phyloP scores from a whole-genome alignment of 37 sponge, comb jelly and placozoan species.

The Mnemiopsis leidyi region DNA sequence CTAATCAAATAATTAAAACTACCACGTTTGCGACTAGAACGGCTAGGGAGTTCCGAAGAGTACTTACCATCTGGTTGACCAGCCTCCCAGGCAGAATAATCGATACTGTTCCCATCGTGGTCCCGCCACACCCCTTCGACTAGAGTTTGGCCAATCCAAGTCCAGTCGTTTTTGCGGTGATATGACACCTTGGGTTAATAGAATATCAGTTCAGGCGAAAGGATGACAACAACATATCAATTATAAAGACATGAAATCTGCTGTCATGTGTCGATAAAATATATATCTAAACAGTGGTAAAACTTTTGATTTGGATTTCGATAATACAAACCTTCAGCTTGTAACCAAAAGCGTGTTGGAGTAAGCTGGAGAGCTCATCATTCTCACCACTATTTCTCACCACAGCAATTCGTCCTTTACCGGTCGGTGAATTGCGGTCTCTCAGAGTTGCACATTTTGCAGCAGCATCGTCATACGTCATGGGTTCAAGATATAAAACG shows the following conservation, averaged over 20 bases:
- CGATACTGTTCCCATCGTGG: neutral
- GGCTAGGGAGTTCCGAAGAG: too few species aligned
- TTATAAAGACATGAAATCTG: too few species aligned
- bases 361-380: neutral
- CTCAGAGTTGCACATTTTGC: neutral
- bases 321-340: neutral
- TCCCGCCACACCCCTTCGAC: neutral
- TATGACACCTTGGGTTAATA: slow-evolving; percentile 5
- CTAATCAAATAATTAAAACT: too few species aligned
- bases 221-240: too few species aligned
- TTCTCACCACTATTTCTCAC: neutral
- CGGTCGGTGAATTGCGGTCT: neutral
- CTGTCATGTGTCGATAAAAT: too few species aligned
- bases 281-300: too few species aligned
- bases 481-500: neutral
- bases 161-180: slow-evolving; percentile 15
- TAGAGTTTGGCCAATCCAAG: neutral
- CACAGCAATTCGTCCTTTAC: neutral
- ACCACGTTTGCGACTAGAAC: too few species aligned
- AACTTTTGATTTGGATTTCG: too few species aligned
- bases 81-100: neutral
- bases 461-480: neutral
- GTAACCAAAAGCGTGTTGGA: slow-evolving; percentile 12
- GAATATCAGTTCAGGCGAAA: too few species aligned
- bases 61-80: slow-evolving; percentile 22